A percentile compares a stretch with the other conserved stretches of the same genome.
Conservation (phyloP, 1,140 invertebrate species). For the Vanessa tameamea region DNA sequence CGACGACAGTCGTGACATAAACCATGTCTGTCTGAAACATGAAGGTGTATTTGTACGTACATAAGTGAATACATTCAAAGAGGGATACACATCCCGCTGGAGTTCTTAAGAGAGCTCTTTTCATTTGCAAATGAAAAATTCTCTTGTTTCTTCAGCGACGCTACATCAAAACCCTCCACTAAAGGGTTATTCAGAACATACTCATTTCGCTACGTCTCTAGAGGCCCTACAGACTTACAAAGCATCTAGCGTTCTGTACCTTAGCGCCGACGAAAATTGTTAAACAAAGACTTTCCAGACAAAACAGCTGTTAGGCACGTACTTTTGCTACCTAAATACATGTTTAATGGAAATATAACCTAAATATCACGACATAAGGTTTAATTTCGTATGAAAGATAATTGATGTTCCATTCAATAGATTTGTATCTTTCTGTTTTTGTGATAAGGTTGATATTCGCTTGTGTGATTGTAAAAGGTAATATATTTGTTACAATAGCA, state of each 20-base stretch:
- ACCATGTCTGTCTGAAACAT: neutral
- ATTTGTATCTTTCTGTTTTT: slow-evolving; percentile 26
- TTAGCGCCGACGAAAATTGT: slow-evolving; percentile 55
- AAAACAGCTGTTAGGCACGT: slow-evolving; percentile 66
- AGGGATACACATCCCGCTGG: neutral
- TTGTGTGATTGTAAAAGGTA: slow-evolving; percentile 23
- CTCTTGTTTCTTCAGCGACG: slow-evolving; percentile 23
- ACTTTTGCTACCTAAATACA: slow-evolving; percentile 21
- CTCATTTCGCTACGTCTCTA: slow-evolving; percentile 33
- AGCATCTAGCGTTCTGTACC: slow-evolving; percentile 36
- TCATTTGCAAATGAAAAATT: slow-evolving; percentile 33
- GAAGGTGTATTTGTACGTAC: neutral
- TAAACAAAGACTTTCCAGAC: slow-evolving; percentile 54
- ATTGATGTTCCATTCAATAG: neutral
- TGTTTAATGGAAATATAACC: slow-evolving; percentile 21
- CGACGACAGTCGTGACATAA: neutral
- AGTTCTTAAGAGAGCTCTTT: slow-evolving; percentile 10
- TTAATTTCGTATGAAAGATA: slow-evolving; percentile 29
- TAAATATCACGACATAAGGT: slow-evolving; percentile 13
- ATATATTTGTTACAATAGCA: slow-evolving; percentile 41
- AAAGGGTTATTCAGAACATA: slow-evolving; percentile 32
- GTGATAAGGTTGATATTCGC: slow-evolving; percentile 38
- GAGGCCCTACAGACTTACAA: slow-evolving; percentile 25
- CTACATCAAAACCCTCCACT: slow-evolving; percentile 21
- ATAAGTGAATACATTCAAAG: slow-evolving; percentile 7